phyloP scores from a whole-genome alignment of 2,797 vertebrate species.

The Scyliorhinus canicula region DNA sequence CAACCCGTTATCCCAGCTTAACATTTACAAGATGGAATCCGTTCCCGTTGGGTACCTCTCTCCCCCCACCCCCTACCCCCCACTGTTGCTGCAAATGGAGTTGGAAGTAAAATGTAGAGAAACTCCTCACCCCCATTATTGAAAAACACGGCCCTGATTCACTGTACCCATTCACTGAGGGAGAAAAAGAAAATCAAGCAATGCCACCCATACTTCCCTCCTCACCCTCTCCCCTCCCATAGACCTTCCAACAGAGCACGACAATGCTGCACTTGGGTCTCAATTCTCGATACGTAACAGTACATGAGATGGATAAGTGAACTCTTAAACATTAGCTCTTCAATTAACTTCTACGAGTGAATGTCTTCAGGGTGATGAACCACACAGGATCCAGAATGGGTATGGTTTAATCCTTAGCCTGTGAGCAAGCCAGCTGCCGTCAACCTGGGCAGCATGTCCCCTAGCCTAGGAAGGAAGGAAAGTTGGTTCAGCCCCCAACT shows the following conservation, averaged over 20 bases:
- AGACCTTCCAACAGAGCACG: not conserved
- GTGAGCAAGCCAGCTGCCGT: not conserved
- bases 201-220: not conserved
- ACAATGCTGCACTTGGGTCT: not conserved
- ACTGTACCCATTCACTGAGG: not conserved
- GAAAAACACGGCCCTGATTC: not conserved
- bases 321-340: not conserved
- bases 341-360: not conserved
- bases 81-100: not conserved
- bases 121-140: not conserved
- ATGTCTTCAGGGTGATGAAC: not conserved
- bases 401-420: not conserved
- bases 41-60: too few species aligned
- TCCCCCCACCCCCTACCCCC: too few species aligned
- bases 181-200: not conserved
- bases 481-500: not conserved
- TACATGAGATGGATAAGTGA: too few species aligned
- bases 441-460: too few species aligned
- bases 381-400: not conserved
- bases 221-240: not conserved
- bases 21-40: not conserved
- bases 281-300: too few species aligned
- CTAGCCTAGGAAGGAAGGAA: not conserved
- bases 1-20: not conserved
- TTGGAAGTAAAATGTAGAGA: not conserved